Percentiles rank a stretch among this genome's conserved stretches.
Evolutionary conservation across 2,113 vertebrate genomes (phyloP).

Genomic region (Chloropsis hardwickii): DNA sequence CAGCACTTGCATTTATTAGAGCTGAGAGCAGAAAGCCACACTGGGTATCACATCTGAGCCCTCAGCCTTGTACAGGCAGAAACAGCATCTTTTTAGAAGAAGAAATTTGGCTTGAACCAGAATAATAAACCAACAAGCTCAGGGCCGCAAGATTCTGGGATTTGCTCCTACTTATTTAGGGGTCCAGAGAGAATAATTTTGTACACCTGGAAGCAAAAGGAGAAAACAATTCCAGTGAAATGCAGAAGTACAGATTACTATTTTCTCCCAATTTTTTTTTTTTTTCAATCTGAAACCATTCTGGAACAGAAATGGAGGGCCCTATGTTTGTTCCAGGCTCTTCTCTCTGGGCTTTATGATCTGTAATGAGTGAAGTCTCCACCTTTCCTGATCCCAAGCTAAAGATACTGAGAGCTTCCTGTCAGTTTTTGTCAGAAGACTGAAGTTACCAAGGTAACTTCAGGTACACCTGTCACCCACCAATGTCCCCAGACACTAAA

Average conservation of each 20-base stretch:
- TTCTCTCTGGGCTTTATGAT: background rate
- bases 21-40: background rate
- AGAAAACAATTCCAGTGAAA: background rate
- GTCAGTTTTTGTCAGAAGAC: background rate
- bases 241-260: background rate
- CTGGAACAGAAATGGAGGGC: background rate
- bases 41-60: background rate
- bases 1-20: background rate
- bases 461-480: background rate
- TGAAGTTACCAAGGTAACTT: background rate
- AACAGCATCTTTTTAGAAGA: background rate
- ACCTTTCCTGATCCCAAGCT: background rate
- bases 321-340: background rate
- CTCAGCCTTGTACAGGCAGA: background rate
- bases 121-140: background rate
- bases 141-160: background rate
- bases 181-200: background rate
- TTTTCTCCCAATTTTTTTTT: accelerated
- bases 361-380: background rate
- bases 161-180: background rate
- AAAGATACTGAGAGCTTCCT: background rate
- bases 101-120: background rate
- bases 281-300: background rate
- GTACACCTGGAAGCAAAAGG: background rate
- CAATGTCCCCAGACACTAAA: background rate